Conservation (phyloP, 2,113 vertebrate genomes). For the Anguilla japonica region DNA sequence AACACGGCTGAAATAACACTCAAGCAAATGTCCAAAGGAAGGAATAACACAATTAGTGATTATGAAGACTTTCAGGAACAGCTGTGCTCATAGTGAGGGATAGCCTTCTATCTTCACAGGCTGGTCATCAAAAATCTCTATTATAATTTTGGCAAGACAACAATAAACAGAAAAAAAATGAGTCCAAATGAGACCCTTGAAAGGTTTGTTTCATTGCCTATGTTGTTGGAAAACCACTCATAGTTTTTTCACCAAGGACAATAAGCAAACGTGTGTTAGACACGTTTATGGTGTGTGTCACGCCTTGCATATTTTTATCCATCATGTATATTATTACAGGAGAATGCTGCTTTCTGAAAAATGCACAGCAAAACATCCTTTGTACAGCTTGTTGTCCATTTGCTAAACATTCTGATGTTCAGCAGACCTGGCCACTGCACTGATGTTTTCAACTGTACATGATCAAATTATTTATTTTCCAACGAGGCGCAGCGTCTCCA, state of each 20-base stretch:
- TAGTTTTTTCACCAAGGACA: neutral
- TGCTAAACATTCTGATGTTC: constrained; percentile 43
- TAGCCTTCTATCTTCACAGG: neutral
- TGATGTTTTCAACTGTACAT: constrained; percentile 47
- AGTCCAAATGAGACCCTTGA: constrained; percentile 30
- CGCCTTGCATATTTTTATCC: neutral
- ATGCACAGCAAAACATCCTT: neutral
- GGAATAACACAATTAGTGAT: neutral
- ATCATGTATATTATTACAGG: neutral
- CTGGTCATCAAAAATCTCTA: constrained; percentile 32
- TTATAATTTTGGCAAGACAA: constrained; percentile 33
- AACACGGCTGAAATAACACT: neutral
- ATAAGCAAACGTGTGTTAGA: neutral
- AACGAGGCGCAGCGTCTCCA: constrained; percentile 66
- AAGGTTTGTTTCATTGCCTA: constrained; percentile 23
- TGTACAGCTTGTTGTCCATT: constrained; percentile 34
- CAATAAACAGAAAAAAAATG: constrained; percentile 19
- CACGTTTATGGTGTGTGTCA: neutral
- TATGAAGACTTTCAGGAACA: neutral
- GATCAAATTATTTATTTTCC: constrained; percentile 59
- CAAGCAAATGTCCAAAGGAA: neutral
- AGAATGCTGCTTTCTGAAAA: neutral
- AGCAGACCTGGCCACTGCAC: constrained; percentile 42
- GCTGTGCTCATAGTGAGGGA: neutral
- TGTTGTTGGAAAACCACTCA: neutral